A percentile compares a stretch with the other conserved stretches of the same genome.
Conservation (phyloP, 2,113 vertebrate species). For the Ptilorrhoa leucosticta region DNA sequence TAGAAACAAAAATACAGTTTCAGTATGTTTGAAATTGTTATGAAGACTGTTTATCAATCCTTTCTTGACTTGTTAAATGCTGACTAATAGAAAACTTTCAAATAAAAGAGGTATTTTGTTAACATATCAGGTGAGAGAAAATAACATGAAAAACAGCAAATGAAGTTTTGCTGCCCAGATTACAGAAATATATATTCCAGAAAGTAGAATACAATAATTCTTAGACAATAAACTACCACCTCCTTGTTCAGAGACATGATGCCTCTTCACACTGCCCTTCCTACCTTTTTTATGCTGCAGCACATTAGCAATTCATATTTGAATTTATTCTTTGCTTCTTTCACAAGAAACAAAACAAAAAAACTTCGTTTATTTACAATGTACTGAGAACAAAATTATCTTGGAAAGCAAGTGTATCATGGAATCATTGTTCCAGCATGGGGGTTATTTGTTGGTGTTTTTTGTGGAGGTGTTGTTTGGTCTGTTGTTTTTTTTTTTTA, state of each 20-base stretch:
- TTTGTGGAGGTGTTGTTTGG: neutral
- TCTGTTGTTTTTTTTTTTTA: neutral
- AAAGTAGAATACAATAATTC: neutral
- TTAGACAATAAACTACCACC: neutral
- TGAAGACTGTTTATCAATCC: neutral
- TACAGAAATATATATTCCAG: neutral
- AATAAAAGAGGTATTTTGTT: neutral
- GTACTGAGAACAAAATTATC: neutral
- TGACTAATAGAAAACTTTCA: neutral
- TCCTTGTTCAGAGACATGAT: neutral
- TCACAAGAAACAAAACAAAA: neutral
- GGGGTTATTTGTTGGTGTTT: neutral
- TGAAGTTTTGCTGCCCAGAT: neutral
- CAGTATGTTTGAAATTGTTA: neutral
- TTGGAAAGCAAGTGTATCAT: neutral
- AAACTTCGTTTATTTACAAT: neutral
- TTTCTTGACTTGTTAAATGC: neutral
- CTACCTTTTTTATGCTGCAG: neutral
- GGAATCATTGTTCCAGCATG: neutral
- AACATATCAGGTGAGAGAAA: neutral
- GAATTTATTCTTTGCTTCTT: neutral
- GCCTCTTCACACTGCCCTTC: neutral
- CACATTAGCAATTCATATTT: neutral
- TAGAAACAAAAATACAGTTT: slow-evolving; percentile 48
- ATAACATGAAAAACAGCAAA: neutral